Conservation (phyloP, 2,888 invertebrate species). For the Xestia ashworthii region DNA sequence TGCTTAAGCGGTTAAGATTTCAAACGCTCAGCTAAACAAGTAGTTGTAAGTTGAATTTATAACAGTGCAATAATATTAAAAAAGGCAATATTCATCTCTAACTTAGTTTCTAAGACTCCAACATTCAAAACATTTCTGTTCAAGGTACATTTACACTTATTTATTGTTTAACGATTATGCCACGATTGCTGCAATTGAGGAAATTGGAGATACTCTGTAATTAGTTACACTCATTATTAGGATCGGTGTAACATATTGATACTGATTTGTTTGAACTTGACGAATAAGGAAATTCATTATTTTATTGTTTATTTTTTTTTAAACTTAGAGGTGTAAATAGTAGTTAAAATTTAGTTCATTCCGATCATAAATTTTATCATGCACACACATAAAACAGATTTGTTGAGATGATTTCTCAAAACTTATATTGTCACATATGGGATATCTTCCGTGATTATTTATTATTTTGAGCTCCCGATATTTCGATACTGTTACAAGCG, state of each 20-base stretch:
- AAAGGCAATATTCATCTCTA: slow-evolving; percentile 17
- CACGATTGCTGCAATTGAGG: slow-evolving; percentile 41
- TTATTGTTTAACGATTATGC: slow-evolving; percentile 26
- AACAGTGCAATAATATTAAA: neutral
- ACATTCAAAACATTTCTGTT: slow-evolving; percentile 31
- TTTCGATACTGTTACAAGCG: too few species aligned
- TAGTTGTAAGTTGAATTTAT: neutral
- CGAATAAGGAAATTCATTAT: neutral
- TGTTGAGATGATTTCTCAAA: neutral
- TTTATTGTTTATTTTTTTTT: neutral
- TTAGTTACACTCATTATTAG: slow-evolving; percentile 23
- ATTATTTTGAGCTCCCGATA: too few species aligned
- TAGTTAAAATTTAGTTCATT: neutral
- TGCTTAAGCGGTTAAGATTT: neutral
- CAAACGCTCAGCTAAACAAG: neutral
- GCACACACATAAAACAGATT: neutral
- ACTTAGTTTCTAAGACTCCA: slow-evolving; percentile 37
- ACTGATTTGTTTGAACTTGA: slow-evolving; percentile 1
- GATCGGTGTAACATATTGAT: neutral
- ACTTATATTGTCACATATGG: too few species aligned
- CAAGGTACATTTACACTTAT: slow-evolving; percentile 15
- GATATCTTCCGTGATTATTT: too few species aligned
- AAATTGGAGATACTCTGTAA: slow-evolving; percentile 25
- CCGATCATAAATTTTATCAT: neutral
- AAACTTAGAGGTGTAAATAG: neutral